Base-by-base conservation (phyloP, 2,888 invertebrate species). In the Calephelis perditalis region DNA sequence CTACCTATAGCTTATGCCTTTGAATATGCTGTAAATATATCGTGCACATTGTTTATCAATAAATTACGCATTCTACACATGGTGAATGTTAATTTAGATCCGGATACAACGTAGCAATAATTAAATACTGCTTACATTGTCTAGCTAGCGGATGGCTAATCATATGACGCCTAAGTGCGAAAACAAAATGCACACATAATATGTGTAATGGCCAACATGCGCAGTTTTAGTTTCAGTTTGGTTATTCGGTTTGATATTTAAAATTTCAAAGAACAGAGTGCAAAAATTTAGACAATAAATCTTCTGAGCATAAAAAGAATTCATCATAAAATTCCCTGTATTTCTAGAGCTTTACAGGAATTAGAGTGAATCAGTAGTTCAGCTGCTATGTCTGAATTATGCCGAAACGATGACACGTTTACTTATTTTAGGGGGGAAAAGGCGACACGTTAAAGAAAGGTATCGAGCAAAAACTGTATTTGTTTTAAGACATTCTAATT, bases 121-220 rank as follows among this genome's bases (percentile, higher is more conserved):
- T 52, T 52, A 52, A 52, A 52, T 52, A 52, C 35, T 35, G 52
- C 52, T 52, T 52, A 52, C 52, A 52, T 52, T 52, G 52, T 52
- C 35, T 49, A 35, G 35, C 26, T 52, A 35, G 35, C 35, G 52
- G 52, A 52, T 52, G 52, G 52, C 52, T 1, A 40, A 40, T 7
- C 8, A 35, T 9, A 11, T 52, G 52, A 36, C 52, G 52, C 35
- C 26, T 11, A 11, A 36, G 11, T 11, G 11, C 35, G 11, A 52
- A 52, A 52, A 35, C 52, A 52, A 36, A 52, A 26, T 52, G 35
- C 36, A 40, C 6, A 40, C 40, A 40, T 40, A 40, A 40, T 40
- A 40, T 40, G 8, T 40, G 40, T 40, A 40, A 40, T 40, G 2
- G 40, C 40, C 40, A 40, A 40, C 7, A 40, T 7, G 5, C 40